Evolutionary conservation across 1,140 invertebrate species (phyloP).

Genomic region (Heliconius himera): DNA sequence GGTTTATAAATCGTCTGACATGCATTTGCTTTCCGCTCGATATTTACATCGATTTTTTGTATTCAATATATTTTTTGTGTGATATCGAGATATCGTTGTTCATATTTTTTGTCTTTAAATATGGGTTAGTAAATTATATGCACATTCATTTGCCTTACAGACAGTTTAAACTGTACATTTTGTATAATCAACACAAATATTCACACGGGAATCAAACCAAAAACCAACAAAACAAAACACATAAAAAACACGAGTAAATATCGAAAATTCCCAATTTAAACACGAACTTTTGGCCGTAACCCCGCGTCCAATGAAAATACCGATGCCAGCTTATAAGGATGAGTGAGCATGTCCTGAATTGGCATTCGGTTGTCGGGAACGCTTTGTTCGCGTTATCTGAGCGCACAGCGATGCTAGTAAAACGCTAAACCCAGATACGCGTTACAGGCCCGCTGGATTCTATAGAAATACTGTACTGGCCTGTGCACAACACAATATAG

Average conservation of each 20-base stretch:
- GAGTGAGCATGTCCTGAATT: constrained; percentile 52
- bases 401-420: constrained; percentile 49
- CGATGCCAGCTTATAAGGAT: constrained; percentile 50
- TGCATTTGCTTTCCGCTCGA: background rate
- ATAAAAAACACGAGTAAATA: background rate
- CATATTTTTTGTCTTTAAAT: no score
- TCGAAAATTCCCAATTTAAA: background rate
- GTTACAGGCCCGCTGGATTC: background rate
- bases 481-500: background rate
- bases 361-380: constrained; percentile 48
- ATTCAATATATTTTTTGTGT: no score
- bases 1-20: background rate
- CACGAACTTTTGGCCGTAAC: constrained; percentile 11
- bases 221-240: background rate
- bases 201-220: no score
- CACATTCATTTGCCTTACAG: no score
- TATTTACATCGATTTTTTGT: no score
- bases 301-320: constrained; percentile 34
- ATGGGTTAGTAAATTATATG: no score
- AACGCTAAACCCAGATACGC: constrained; percentile 26
- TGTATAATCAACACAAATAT: no score
- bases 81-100: no score
- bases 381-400: constrained; percentile 57
- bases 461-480: background rate
- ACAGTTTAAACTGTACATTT: no score